Base-by-base conservation (phyloP, 2,113 vertebrate species). In the Zingel zingel region DNA sequence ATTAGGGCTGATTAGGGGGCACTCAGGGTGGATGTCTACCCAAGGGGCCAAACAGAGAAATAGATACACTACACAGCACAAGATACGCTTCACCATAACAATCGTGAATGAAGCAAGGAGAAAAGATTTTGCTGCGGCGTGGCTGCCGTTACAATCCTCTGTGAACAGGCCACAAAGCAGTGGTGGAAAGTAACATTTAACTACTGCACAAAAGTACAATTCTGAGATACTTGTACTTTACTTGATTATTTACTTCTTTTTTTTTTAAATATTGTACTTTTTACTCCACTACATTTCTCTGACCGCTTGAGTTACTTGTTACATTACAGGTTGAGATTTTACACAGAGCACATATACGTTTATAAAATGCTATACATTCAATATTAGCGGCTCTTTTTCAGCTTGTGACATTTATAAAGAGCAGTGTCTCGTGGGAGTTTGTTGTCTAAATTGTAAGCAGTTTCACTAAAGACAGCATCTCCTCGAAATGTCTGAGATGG, bases 1-100 rank as follows among this genome's bases (percentile, higher is more conserved):
- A 87, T 87, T 84, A 86, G 63, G 30, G 43, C 27, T 78, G 84
- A 86, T 90, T 82, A 84, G 63, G 43, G 47, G 51, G 78, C 62
- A 30, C n/a, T 77, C 58, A 11, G 36, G 75, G 59, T 63, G 54
- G 19, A 79, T 53, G 4, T 68, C 57, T 18, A 27, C 79, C 50
- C 48, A 16, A 18, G 39, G 43, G 58, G 19, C 13, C 39, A 39
- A 58, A 58, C n/a, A 58, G 57, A 65, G 43, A 77, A 71, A 47
- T 25, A 70, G 5, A 45, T 15, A n/a, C 45, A 13, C 45, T 25
- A 10, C 61, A 58, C 1, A 27, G 9, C 14, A 3, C 45, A 21
- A 33, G 3, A 45, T 33, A 33, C 5, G 3, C 21, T 23, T n/a
- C 19, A 50, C 6, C 23, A 18, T 6, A 59, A 79, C 10, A n/a